These are phyloP conservation scores for Eucera pruinosa DNA, from an alignment of 2,888 invertebrate genomes.

Conservation along the genomic window DNA sequence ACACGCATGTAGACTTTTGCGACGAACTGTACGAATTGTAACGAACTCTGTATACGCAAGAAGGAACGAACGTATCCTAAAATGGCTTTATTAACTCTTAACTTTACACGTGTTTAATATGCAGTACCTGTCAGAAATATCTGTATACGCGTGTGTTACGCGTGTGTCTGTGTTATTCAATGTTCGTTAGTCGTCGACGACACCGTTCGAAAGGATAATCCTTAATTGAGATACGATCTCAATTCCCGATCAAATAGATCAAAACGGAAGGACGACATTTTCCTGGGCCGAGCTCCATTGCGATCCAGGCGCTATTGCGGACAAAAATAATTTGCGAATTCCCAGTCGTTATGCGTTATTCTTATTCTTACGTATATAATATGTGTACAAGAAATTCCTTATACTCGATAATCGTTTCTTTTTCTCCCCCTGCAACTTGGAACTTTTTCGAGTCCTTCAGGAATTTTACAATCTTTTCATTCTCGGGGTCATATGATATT, in stretches of 20 bases:
- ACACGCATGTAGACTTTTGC: too few species aligned
- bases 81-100: constrained; percentile 83
- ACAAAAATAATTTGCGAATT: constrained; percentile 71
- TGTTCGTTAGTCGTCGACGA: constrained; percentile 54
- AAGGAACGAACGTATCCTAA: constrained; percentile 75
- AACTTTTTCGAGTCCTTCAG: constrained; percentile 24
- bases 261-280: constrained; percentile 10
- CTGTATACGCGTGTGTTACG: constrained; percentile 74
- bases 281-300: constrained; percentile 12
- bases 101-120: constrained; percentile 82
- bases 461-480: constrained; percentile 18
- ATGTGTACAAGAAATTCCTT: constrained; percentile 63
- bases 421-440: constrained; percentile 12
- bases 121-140: constrained; percentile 78
- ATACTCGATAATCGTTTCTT: constrained; percentile 43
- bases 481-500: too few species aligned
- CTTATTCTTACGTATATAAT: constrained; percentile 42
- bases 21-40: too few species aligned
- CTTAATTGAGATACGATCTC: constrained; percentile 4
- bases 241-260: neutral
- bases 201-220: constrained; percentile 27
- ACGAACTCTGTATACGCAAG: too few species aligned
- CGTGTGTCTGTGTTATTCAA: constrained; percentile 60
- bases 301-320: constrained; percentile 44
- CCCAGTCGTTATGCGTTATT: constrained; percentile 58